Evolutionary conservation across 1,140 invertebrate genomes (phyloP).

Genomic region (Tetranychus cinnabarinus): DNA sequence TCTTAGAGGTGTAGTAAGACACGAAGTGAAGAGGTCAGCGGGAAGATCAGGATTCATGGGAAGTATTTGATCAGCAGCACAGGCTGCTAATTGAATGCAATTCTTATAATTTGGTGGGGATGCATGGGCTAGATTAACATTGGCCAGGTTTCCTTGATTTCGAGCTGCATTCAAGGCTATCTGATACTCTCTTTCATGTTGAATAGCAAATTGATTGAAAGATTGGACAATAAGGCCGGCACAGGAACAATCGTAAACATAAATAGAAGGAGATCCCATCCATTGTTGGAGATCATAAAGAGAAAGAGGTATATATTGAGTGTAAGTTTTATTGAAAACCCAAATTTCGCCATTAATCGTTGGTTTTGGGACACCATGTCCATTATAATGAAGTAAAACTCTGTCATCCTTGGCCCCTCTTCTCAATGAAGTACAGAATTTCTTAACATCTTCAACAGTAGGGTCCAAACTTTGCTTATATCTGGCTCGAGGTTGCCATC

Average conservation of each 20-base stretch:
- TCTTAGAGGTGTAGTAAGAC: slow-evolving; percentile 92
- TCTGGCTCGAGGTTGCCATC: slow-evolving; percentile 86
- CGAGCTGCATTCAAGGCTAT: slow-evolving; percentile 21
- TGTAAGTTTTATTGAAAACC: slow-evolving; percentile 97
- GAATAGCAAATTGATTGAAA: slow-evolving; percentile 70
- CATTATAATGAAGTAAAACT: slow-evolving; percentile 97
- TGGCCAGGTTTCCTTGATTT: background rate
- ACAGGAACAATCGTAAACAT: slow-evolving; percentile 97
- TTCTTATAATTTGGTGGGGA: slow-evolving; percentile 35
- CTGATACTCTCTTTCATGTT: slow-evolving; percentile 67
- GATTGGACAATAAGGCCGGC: slow-evolving; percentile 84
- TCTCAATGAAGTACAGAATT: slow-evolving; percentile 77
- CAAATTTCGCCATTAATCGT: slow-evolving; percentile 97
- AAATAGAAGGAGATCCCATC: slow-evolving; percentile 97
- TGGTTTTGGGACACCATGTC: slow-evolving; percentile 93
- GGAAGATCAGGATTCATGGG: slow-evolving; percentile 94
- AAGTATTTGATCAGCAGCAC: slow-evolving; percentile 64
- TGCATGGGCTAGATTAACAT: background rate
- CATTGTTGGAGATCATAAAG: slow-evolving; percentile 94
- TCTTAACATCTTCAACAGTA: slow-evolving; percentile 92
- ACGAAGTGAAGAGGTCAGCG: slow-evolving; percentile 94
- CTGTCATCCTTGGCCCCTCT: slow-evolving; percentile 95
- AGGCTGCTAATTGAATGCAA: slow-evolving; percentile 90
- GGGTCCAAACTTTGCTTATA: slow-evolving; percentile 93
- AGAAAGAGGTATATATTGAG: slow-evolving; percentile 95